Base-by-base conservation (phyloP, 2,113 vertebrate species). In the Scalopus aquaticus region DNA sequence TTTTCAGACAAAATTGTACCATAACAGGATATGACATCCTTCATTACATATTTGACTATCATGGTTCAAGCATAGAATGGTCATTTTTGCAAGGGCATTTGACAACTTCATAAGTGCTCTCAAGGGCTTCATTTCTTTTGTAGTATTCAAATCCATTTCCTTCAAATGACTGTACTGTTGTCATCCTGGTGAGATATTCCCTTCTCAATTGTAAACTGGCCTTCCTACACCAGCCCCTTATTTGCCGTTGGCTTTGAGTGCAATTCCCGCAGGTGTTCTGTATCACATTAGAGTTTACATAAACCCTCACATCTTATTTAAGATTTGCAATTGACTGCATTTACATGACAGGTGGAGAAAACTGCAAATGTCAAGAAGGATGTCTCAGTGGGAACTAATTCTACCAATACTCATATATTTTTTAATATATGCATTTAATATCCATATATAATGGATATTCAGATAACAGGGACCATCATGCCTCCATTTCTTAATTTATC, bases 1-100 rank as follows among this genome's bases (percentile, higher is more conserved):
- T 95, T 90, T 81, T 67, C 73, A 81, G 44, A 81, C 60, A 58
- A 76, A 65, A 95, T 72, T 69, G 44, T 54, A 73, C 44, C 76
- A 22, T 24, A 42, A 60, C 67, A 88, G 42, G 32, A 84, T 35
- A n/a, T 5, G 0, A 79, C 30, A 60, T 35, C 62, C 20, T 69
- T 49, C 4, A 1, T 84, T 70, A 62, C 35, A 1, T 44, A 46
- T 28, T 62, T 44, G 54, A 32, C 56, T 64, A 65, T 65, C 90
- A 84, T 8, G 1, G 9, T 70, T 62, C 26, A 62, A 49, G 72
- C 26, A 56, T 0, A 56, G 44, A 69, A 78, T 20, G 30, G 30
- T n/a, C 54, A 11, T 78, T 58, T 87, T 72, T 70, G 26, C 54
- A 37, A 83, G 9, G 72, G 35, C 37, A 16, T 84, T 56, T 37